Evolutionary conservation across 92 coral and sea anemone species (phyloP).

Genomic region (Actinernus sp.): DNA sequence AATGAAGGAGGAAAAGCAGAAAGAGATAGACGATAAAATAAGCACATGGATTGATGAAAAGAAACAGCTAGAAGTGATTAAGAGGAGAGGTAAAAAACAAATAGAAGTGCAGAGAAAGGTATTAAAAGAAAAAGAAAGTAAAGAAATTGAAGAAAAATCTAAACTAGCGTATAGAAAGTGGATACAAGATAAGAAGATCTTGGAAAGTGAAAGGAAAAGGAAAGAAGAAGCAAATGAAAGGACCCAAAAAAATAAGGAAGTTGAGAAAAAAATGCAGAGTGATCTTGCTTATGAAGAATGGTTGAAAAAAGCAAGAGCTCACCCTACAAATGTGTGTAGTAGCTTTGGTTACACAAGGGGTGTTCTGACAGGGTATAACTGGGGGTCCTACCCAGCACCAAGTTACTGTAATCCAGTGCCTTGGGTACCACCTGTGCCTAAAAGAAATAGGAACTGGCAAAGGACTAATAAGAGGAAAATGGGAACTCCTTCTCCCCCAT

Average conservation of each 20-base stretch:
- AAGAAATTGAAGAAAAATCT: constrained; percentile 75
- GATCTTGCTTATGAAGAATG: constrained; percentile 89
- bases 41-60: constrained; percentile 71
- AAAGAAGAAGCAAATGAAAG: constrained; percentile 58
- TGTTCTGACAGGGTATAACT: constrained; percentile 85
- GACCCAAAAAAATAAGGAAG: constrained; percentile 65
- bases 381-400: constrained; percentile 97
- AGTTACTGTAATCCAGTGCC: constrained; percentile 93
- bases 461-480: constrained; percentile 58
- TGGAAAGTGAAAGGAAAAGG: constrained; percentile 41
- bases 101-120: constrained; percentile 31
- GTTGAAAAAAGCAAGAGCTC: constrained; percentile 68
- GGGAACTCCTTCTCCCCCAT: constrained; percentile 91
- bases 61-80: constrained; percentile 45
- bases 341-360: constrained; percentile 83
- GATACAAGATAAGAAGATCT: constrained; percentile 68
- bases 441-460: constrained; percentile 39
- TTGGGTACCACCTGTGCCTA: constrained; percentile 80
- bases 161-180: constrained; percentile 69
- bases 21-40: constrained; percentile 62
- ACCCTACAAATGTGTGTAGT: constrained; percentile 54
- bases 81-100: constrained; percentile 29
- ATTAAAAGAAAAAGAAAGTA: constrained; percentile 56
- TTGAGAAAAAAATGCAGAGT: constrained; percentile 69
- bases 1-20: constrained; percentile 40